phyloP scores from a whole-genome alignment of 2,113 vertebrate species.

The Elgaria multicarinata region DNA sequence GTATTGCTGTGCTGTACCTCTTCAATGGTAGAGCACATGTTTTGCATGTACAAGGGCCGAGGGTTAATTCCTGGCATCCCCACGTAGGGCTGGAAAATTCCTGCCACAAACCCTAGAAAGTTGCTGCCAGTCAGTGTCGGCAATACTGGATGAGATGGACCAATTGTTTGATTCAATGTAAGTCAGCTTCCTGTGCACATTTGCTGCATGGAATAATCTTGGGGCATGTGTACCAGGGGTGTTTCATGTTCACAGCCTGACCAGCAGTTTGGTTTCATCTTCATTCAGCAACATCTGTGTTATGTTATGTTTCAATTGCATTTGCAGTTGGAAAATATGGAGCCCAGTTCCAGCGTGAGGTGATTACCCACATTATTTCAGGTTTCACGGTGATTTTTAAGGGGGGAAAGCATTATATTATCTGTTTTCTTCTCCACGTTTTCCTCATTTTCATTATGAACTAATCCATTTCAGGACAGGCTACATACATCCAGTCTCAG shows the following conservation, averaged over 20 bases:
- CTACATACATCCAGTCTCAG: constrained; percentile 8
- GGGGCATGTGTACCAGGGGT: background rate
- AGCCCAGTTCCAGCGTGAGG: background rate
- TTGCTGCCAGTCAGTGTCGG: too few species aligned
- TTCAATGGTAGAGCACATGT: too few species aligned
- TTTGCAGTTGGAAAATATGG: background rate
- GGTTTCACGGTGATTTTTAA: background rate
- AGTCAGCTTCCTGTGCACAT: background rate
- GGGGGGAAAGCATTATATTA: background rate
- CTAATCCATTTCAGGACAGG: constrained; percentile 11
- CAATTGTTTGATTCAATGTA: too few species aligned
- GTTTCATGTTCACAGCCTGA: background rate
- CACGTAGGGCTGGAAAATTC: too few species aligned
- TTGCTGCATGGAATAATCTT: background rate
- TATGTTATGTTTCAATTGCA: background rate
- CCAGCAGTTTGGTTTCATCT: background rate
- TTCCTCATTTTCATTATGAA: constrained; percentile 37
- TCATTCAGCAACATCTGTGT: background rate
- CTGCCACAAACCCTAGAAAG: too few species aligned
- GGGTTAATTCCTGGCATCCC: too few species aligned
- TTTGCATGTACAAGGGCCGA: too few species aligned
- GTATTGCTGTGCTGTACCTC: background rate
- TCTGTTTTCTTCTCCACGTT: background rate
- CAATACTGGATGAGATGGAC: too few species aligned
- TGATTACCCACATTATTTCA: background rate